Conservation (phyloP, 2,113 vertebrate genomes). For the Tylochromis polylepis region DNA sequence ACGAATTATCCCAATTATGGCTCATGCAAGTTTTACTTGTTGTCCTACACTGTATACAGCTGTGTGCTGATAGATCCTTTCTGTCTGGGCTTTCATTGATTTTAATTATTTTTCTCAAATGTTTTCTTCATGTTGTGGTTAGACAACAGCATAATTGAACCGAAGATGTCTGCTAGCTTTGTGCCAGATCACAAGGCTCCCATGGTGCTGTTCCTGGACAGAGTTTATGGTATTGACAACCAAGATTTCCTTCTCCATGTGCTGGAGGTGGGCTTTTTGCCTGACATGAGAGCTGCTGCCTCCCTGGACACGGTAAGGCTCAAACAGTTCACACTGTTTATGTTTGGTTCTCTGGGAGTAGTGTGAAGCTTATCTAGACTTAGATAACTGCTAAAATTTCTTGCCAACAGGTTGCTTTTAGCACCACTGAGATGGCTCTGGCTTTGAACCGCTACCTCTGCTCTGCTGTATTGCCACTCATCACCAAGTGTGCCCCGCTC, state of each 20-base stretch:
- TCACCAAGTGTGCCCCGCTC: slow-evolving; percentile 92
- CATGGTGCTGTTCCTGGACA: slow-evolving; percentile 93
- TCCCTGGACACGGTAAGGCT: slow-evolving; percentile 87
- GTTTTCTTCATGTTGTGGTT: neutral
- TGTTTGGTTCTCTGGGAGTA: neutral
- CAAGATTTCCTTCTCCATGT: slow-evolving; percentile 91
- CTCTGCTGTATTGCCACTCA: slow-evolving; percentile 86
- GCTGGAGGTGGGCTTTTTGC: slow-evolving; percentile 91
- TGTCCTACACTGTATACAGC: neutral
- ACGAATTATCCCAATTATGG: neutral
- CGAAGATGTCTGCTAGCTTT: slow-evolving; percentile 95
- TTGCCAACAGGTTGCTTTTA: slow-evolving; percentile 80
- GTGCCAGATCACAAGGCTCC: slow-evolving; percentile 93
- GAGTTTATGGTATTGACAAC: slow-evolving; percentile 91
- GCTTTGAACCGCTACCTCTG: slow-evolving; percentile 92
- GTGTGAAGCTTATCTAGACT: neutral
- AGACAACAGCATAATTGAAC: slow-evolving; percentile 88
- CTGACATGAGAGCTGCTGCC: slow-evolving; percentile 91
- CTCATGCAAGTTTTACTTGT: neutral
- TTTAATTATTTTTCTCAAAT: neutral
- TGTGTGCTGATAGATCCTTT: neutral
- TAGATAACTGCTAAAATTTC: neutral
- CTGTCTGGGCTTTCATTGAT: neutral
- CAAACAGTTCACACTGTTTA: neutral
- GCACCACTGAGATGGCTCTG: slow-evolving; percentile 94